Conservation (phyloP, 2,888 invertebrate species). For the Tridacna gigas region DNA sequence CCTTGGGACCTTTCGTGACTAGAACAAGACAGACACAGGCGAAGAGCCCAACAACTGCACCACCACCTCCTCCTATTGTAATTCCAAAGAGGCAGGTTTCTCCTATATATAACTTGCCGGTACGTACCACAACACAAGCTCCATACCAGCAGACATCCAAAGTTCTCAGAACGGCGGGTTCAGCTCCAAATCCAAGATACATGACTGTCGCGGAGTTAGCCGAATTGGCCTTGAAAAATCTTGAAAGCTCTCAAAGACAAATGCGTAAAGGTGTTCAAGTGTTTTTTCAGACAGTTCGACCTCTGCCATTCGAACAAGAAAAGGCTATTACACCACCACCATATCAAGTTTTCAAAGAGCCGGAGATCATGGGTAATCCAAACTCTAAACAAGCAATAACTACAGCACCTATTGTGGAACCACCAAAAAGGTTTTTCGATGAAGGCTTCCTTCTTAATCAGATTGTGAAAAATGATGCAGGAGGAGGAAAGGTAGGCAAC, state of each 20-base stretch:
- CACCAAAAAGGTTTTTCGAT: conserved; percentile 14
- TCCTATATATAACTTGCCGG: background rate
- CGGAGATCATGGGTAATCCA: background rate
- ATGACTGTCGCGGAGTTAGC: conserved; percentile 55
- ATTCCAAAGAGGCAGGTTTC: background rate
- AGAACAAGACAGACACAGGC: background rate
- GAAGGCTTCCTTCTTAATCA: conserved; percentile 8
- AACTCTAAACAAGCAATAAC: background rate
- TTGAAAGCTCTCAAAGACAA: background rate
- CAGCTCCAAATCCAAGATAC: conserved; percentile 30
- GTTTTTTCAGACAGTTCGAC: conserved; percentile 37
- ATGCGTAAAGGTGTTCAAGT: conserved; percentile 28
- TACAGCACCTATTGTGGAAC: conserved; percentile 7
- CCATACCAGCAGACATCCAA: background rate
- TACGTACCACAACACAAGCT: background rate
- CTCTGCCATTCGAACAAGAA: background rate
- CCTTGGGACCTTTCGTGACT: background rate
- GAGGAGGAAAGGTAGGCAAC: background rate
- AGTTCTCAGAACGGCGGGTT: background rate
- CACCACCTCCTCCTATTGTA: conserved; percentile 45
- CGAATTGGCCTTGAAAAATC: conserved; percentile 33
- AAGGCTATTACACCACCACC: conserved; percentile 12
- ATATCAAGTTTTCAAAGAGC: background rate
- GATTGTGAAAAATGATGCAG: background rate
- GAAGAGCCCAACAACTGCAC: conserved; percentile 20